These are phyloP conservation scores for Caenorhabditis panamensis DNA, from an alignment of 2,888 invertebrate species.

Conservation along the genomic window DNA sequence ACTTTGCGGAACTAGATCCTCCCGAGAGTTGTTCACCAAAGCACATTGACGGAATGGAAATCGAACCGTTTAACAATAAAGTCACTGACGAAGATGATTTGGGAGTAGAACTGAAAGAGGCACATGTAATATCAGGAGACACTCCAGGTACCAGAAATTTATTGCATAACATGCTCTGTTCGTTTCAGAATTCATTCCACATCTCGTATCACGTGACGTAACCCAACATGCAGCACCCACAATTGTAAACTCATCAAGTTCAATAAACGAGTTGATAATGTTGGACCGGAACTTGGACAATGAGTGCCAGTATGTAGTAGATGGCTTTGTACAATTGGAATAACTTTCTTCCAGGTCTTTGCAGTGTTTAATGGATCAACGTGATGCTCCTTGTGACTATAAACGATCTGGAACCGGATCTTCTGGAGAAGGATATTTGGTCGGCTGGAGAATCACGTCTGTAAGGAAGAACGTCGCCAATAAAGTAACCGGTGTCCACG, in stretches of 20 bases:
- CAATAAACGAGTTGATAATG: slow-evolving; percentile 45
- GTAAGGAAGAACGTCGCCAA: slow-evolving; percentile 60
- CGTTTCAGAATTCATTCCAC: slow-evolving; percentile 19
- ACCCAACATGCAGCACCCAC: slow-evolving; percentile 52
- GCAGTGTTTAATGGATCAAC: slow-evolving; percentile 65
- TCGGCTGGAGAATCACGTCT: slow-evolving; percentile 65
- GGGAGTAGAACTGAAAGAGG: slow-evolving; percentile 12
- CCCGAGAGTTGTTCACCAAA: slow-evolving; percentile 71
- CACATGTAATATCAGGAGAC: slow-evolving; percentile 54
- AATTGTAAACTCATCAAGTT: slow-evolving; percentile 34
- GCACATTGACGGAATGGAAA: slow-evolving; percentile 43
- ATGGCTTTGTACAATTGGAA: neutral
- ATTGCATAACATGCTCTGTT: no score
- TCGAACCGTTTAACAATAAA: slow-evolving; percentile 47
- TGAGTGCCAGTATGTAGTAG: slow-evolving; percentile 57
- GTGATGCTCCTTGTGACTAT: slow-evolving; percentile 67
- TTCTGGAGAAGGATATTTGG: slow-evolving; percentile 64
- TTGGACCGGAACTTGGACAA: slow-evolving; percentile 22
- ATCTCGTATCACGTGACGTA: slow-evolving; percentile 47
- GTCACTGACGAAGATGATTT: neutral
- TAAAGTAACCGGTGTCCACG: slow-evolving; percentile 69
- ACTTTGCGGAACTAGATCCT: slow-evolving; percentile 69
- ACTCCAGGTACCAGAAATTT: slow-evolving; percentile 38
- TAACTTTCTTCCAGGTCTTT: slow-evolving; percentile 49
- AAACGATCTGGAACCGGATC: slow-evolving; percentile 66